Base-by-base conservation (phyloP, 2,888 invertebrate species). In the Chorisops tibialis region DNA sequence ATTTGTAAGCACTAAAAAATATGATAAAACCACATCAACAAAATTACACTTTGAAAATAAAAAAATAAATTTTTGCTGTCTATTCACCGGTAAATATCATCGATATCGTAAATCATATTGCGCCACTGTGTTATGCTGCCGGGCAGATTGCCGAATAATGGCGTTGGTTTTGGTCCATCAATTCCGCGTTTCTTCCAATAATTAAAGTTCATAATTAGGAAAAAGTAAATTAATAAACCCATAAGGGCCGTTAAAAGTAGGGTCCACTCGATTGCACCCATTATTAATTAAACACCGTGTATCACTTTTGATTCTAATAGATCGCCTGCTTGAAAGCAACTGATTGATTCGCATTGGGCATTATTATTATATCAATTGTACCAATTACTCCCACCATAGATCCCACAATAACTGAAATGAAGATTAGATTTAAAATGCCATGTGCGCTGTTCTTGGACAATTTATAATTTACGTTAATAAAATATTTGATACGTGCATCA, bases 151-250 rank as follows among this genome's bases (percentile, higher is more conserved):
- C 81, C 80, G 4, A 73, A 69, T 0, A 75, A 62, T 0, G 72
- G 43, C 4, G 51, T 62, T 0, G 80, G 79, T 51, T 68, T 66
- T 1, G 78, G 78, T 11, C 76, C 76, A 0, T 71, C 71, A 1
- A 81, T 72, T 0, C 72, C 71, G 0, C 71, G 71, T 41, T 71
- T 73, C 30, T 72, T 72, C 81, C 81, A 81, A 64, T 74, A 76
- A 24, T 69, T 65, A 48, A 72, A 77, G 37, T 73, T 74, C 69
- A 74, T 75, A 7, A 67, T 71, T 39, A 76, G 61, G 30, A 72
- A 71, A 0, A 63, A 39, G 66, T 70, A 78, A 61, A 69, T 61
- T 50, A 70, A 0, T 21, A 60, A 6, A 14, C 24, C 49, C 16
- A 59, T 18, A 2, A 16, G 1, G 18, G 43, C 22, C 7, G 30